Evolutionary conservation across 2,113 vertebrate species (phyloP).

Genomic region (Sakesphorus luctuosus): DNA sequence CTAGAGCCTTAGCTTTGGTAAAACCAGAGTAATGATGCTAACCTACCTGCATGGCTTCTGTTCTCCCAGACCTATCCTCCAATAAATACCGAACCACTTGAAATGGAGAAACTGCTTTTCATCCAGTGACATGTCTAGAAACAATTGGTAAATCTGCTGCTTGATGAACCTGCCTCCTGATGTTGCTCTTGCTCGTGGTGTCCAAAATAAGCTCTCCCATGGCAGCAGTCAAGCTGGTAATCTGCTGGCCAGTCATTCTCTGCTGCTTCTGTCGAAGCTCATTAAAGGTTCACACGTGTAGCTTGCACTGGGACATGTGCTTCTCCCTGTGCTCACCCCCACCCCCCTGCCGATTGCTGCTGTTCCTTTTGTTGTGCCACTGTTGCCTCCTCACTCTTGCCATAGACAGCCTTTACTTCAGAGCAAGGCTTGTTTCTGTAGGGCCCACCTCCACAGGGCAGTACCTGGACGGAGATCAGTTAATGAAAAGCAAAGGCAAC

Average conservation of each 20-base stretch:
- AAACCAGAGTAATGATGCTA: neutral
- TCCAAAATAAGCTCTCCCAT: neutral
- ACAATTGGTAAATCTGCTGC: neutral
- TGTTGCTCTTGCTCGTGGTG: neutral
- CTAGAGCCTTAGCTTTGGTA: neutral
- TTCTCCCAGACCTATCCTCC: neutral
- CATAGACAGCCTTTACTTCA: neutral
- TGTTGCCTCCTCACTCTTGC: neutral
- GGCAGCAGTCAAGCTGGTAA: neutral
- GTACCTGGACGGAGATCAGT: neutral
- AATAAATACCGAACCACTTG: neutral
- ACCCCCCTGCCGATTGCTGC: fast-evolving
- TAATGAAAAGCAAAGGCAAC: neutral
- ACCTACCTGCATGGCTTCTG: neutral
- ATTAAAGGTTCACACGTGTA: neutral
- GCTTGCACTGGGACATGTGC: neutral
- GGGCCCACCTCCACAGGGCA: neutral
- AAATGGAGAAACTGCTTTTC: neutral
- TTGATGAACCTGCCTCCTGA: neutral
- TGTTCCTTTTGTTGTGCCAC: neutral
- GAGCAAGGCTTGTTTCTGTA: neutral
- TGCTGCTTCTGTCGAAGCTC: neutral
- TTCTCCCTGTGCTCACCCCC: neutral
- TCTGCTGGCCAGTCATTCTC: neutral
- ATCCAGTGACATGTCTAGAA: neutral